phyloP scores from a whole-genome alignment of 2,113 vertebrate species.

The Tupaia tana region DNA sequence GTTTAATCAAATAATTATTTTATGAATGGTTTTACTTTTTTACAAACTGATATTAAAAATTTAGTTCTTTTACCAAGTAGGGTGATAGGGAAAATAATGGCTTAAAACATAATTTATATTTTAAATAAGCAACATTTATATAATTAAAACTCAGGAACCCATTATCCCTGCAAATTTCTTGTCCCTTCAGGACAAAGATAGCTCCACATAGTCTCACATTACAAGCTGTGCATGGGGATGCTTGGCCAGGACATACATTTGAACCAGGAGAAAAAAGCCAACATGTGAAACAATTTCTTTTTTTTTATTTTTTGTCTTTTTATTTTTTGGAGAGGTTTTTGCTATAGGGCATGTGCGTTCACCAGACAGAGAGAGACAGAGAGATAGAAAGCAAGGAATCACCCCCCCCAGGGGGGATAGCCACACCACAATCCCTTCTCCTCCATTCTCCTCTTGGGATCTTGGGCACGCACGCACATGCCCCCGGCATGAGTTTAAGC shows the following conservation, averaged over 20 bases:
- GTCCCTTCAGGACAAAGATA: neutral
- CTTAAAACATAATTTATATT: neutral
- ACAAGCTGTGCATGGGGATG: neutral
- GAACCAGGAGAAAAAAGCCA: no score
- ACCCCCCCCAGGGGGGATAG: no score
- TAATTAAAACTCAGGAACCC: neutral
- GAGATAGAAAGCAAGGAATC: no score
- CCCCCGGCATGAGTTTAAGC: no score
- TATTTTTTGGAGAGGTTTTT: no score
- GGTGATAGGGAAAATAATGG: neutral
- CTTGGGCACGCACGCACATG: no score
- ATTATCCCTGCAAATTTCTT: neutral
- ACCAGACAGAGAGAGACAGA: no score
- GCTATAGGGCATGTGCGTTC: no score
- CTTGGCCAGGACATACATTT: neutral
- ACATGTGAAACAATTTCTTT: no score
- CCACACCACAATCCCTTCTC: no score
- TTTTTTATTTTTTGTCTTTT: no score
- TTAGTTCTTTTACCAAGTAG: neutral
- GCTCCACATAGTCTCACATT: neutral
- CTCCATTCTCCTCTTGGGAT: no score
- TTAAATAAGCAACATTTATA: neutral
- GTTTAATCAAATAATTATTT: neutral
- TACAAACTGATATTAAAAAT: neutral
- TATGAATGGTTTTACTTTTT: neutral